Base-by-base conservation (phyloP, 1,140 invertebrate genomes). In the Ips nitidus region DNA sequence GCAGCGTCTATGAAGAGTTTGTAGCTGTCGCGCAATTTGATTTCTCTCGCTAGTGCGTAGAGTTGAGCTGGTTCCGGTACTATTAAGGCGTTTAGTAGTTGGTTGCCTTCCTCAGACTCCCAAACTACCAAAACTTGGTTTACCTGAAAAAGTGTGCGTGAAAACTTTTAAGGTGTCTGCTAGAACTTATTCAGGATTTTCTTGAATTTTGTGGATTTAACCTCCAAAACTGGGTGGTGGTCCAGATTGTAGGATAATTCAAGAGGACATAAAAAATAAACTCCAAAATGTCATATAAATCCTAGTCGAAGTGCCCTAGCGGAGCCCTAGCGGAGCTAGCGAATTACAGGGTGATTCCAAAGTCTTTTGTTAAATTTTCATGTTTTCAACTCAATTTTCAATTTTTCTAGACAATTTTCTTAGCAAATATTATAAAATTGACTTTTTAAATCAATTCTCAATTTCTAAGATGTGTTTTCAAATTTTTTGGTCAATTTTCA, bases 1-100 rank as follows among this genome's bases (percentile, higher is more conserved):
- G 81, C 57, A 2, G 82, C 84, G 73, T 87, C 84, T 52, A 84
- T 75, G 8, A 85, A 75, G 4, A 87, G 73, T 71, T 87, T 83
- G 56, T 84, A 77, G 4, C 85, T 86, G 60, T 87, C 80, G 6
- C 83, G 78, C 76, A 85, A 83, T 60, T 88, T 76, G 52, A 94
- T 84, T 82, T 93, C 87, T 67, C 87, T 83, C 60, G 90, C 91
- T 38, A 94, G 87, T 6, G 87, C 91, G 83, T 91, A 94, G 65
- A 90, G 85, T 76, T 92, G 86, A 3, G 91, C 91, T 53, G 90
- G 86, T 52, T 91, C 87, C 5, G 89, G 87, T 1, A 94, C 74
- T 1, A 91, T 76, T 8, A 93, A 73, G 1, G 91, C 85, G 2
- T 90, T 77, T 41, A 88, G 75, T 8, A 94, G 81, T 47, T 85